A percentile compares a stretch with the other conserved stretches of the same genome.
phyloP scores from a whole-genome alignment of 2,113 vertebrate genomes.

The Laticauda colubrina region DNA sequence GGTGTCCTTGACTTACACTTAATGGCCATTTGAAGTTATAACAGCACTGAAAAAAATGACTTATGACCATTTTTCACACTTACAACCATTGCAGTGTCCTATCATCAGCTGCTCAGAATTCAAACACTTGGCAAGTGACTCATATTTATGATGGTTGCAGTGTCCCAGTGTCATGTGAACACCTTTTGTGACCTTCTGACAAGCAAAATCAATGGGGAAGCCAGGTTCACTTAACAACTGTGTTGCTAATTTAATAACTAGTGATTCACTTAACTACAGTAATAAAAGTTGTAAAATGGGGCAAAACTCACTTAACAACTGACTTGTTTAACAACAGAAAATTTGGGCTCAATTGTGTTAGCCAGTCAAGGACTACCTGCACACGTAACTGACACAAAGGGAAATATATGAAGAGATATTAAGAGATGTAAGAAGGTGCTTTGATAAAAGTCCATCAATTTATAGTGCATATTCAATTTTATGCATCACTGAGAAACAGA shows the following conservation, averaged over 20 bases:
- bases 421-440: not conserved
- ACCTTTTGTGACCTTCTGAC: not conserved
- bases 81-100: not conserved
- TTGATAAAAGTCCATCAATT: not conserved
- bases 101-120: not conserved
- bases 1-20: too few species aligned
- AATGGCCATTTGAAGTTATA: too few species aligned
- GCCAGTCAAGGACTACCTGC: not conserved
- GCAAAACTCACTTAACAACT: not conserved
- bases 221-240: not conserved
- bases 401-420: not conserved
- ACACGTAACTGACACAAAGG: not conserved
- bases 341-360: not conserved
- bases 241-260: not conserved
- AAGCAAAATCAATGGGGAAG: not conserved
- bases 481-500: not conserved
- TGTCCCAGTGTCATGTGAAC: not conserved
- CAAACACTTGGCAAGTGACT: not conserved
- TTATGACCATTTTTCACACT: not conserved
- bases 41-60: not conserved
- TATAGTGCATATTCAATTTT: not conserved
- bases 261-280: not conserved
- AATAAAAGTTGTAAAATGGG: not conserved
- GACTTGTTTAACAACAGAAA: not conserved
- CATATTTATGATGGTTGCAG: not conserved